Base-by-base conservation (phyloP, 1,140 invertebrate genomes). In the Callitettix versicolor region DNA sequence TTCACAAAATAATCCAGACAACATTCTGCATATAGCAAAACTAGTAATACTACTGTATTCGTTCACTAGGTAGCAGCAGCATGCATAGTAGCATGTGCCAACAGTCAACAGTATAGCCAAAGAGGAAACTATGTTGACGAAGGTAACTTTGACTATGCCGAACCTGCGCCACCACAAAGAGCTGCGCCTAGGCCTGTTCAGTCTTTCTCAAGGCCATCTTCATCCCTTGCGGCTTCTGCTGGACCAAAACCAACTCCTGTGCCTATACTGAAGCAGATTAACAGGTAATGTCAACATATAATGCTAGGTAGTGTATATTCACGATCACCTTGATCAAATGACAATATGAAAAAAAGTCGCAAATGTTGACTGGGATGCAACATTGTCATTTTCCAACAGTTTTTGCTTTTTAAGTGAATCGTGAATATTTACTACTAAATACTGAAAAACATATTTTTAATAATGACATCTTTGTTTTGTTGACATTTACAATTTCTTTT, bases 211-310 rank as follows among this genome's bases (percentile, higher is more conserved):
- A 67, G 62, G 58, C 69, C 75, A 48, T 53, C 67, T 53, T 61
- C 71, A 3, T 56, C 59, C 60, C 30, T 68, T 58, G 72, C 74
- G 4, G 60, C 63, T 1, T 67, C 74, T 2, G 65, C 71, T 12
- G 69, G 65, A 30, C 71, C 76, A 1, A 75, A 73, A 54, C 73
- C 82, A 7, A 80, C 85, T 0, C 85, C 86, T 0, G 81, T 89
- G 3, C 75, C 86, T 26, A 91, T 91, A 60, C 70, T 91, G 20
- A 88, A 89, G 66, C 86, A 90, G 68, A 89, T 91, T 55, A 87
- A 91, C 72, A 80, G 78, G 81, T 83, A 58, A 64, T 60, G n/a
- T 9, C 7, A n/a, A n/a, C n/a, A n/a, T n/a, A n/a, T n/a, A n/a
- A n/a, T n/a, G n/a, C n/a, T n/a, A n/a, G n/a, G n/a, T n/a, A n/a